Percentiles rank a stretch among this genome's conserved stretches.
These are phyloP conservation scores for Dromiciops gliroides DNA, from an alignment of 2,113 vertebrate genomes.

Conservation along the genomic window DNA sequence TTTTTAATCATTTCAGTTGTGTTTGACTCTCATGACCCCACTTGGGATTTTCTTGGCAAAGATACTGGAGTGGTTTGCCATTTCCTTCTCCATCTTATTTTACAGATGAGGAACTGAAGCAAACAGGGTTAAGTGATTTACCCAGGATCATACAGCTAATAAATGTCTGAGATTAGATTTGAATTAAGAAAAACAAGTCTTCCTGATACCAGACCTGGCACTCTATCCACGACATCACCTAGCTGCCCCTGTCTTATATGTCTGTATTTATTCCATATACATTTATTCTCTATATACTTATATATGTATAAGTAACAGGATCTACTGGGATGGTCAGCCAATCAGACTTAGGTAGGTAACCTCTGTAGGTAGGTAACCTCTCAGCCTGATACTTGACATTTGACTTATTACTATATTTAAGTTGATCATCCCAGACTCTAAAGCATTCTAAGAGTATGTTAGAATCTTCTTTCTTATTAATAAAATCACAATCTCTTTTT, in stretches of 20 bases:
- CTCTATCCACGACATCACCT: not conserved
- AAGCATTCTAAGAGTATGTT: not conserved
- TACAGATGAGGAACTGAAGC: not conserved
- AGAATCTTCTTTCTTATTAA: not conserved
- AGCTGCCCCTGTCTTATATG: not conserved
- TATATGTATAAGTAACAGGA: not conserved
- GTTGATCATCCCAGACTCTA: not conserved
- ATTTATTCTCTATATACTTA: not conserved
- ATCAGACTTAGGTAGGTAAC: not conserved
- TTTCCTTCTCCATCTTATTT: not conserved
- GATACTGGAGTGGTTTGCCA: not conserved
- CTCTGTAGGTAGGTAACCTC: not conserved
- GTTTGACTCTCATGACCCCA: not conserved
- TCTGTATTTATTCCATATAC: not conserved
- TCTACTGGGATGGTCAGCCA: not conserved
- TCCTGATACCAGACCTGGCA: not conserved
- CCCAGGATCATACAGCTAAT: not conserved
- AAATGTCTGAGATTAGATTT: not conserved
- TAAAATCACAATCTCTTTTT: not conserved
- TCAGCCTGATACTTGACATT: not conserved
- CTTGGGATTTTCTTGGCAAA: not conserved
- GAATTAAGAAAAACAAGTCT: not conserved
- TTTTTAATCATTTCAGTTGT: not conserved
- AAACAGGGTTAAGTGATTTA: not conserved
- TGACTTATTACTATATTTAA: not conserved